Conservation (phyloP, 1,140 invertebrate species). For the Hylaeus anthracinus region DNA sequence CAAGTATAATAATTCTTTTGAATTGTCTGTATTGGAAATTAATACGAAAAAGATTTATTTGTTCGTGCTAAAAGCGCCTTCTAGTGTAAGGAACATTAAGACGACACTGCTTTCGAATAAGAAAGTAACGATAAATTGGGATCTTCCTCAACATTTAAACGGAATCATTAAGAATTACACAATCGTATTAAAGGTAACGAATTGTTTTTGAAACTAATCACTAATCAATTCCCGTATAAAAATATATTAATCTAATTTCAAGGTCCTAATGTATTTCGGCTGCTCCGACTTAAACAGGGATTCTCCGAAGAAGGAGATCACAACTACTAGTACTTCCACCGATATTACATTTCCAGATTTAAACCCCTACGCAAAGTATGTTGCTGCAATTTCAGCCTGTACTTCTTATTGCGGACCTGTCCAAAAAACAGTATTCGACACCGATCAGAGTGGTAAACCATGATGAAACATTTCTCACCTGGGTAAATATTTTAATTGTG, state of each 20-base stretch:
- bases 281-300: not conserved
- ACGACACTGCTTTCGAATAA: not conserved
- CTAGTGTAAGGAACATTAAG: constrained; percentile 22
- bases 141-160: constrained; percentile 15
- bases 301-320: not conserved
- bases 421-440: constrained; percentile 10
- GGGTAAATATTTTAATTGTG: not conserved
- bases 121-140: constrained; percentile 35
- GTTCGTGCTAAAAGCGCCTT: constrained; percentile 40
- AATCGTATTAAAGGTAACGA: constrained; percentile 45
- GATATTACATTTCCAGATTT: constrained; percentile 29
- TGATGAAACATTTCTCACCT: not conserved
- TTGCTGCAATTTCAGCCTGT: constrained; percentile 30
- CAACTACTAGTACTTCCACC: not conserved
- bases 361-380: constrained; percentile 40
- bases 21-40: too few species aligned
- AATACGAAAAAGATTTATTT: not conserved
- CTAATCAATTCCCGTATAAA: not conserved
- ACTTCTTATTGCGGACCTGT: constrained; percentile 20
- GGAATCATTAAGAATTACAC: constrained; percentile 46
- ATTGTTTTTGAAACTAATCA: not conserved
- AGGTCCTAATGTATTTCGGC: constrained; percentile 18
- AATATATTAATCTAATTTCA: not conserved
- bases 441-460: constrained; percentile 31
- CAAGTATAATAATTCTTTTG: too few species aligned